These are phyloP conservation scores for Chironomus striatipennis DNA, from an alignment of 1,140 invertebrate genomes.

Conservation along the genomic window DNA sequence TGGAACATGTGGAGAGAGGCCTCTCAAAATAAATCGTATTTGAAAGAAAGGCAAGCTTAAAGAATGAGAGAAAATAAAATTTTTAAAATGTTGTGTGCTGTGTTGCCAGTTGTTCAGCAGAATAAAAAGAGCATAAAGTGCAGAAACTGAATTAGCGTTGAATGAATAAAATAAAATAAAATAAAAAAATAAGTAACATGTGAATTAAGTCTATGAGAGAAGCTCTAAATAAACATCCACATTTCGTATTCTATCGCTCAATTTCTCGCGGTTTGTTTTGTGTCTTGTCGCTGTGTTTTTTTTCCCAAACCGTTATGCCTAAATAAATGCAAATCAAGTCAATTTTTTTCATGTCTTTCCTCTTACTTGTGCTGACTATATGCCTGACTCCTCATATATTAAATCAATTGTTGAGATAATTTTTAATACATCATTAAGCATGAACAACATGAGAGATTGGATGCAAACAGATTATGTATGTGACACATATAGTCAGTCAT, in stretches of 20 bases:
- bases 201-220: not conserved
- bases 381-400: not conserved
- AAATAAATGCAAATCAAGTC: not conserved
- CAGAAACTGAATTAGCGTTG: not conserved
- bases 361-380: not conserved
- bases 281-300: not conserved
- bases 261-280: conserved; percentile 1
- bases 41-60: not conserved
- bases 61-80: not conserved
- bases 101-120: not conserved
- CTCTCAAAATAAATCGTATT: not conserved
- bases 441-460: no score
- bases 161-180: no score
- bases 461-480: no score
- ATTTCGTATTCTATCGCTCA: not conserved
- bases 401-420: no score
- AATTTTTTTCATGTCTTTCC: not conserved
- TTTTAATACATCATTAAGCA: no score
- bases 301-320: not conserved
- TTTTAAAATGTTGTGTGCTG: not conserved
- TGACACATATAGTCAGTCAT: no score
- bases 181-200: no score
- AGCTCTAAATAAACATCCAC: not conserved
- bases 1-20: not conserved
- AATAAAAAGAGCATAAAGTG: no score